Base-by-base conservation (phyloP, 2,113 vertebrate genomes). In the Aplodontia rufa region DNA sequence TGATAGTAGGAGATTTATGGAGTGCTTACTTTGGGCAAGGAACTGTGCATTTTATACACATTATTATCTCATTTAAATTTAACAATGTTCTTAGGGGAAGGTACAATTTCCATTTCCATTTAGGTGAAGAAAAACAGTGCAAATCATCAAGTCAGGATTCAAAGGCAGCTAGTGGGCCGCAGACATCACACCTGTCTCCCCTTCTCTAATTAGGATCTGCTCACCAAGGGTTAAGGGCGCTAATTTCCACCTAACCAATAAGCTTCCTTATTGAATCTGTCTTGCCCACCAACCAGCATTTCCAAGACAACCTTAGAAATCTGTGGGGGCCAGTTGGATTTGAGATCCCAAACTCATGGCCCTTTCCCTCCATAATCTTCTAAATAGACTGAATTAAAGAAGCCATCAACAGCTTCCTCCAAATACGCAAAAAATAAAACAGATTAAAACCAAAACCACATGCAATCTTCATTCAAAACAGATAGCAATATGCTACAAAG, bases 341-440 rank as follows among this genome's bases (percentile, higher is more conserved):
- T 42, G 45, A 17, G 22, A 49, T n/a, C 47, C 85, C 75, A 32
- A 53, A 32, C 22, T 19, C 47, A 74, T 49, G 74, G 53, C 35
- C 10, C 26, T 66, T 86, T 71, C 20, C 37, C 17, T 96, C 88
- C 30, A 79, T 62, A 75, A 85, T 82, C 86, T 91, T 90, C 51
- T 75, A 74, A 66, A 51, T 45, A 83, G 80, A 83, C 6, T 76
- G 64, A 82, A 64, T 91, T 76, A 68, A 83, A 68, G 3, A 37
- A 81, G 76, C n/a, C 37, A 49, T 45, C 53, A n/a, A 74, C 11
- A 84, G 19, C 3, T 6, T 32, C 10, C 16, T 60, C 14, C 37
- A 8, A 78, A 80, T 2, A 81, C 3, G 47, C 58, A 84, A n/a
- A 87, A 62, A 93, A 86, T 86, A 87, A 87, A 81, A 91, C 40